These are phyloP conservation scores for Pristis pectinata DNA, from an alignment of 2,797 vertebrate genomes.

Conservation along the genomic window DNA sequence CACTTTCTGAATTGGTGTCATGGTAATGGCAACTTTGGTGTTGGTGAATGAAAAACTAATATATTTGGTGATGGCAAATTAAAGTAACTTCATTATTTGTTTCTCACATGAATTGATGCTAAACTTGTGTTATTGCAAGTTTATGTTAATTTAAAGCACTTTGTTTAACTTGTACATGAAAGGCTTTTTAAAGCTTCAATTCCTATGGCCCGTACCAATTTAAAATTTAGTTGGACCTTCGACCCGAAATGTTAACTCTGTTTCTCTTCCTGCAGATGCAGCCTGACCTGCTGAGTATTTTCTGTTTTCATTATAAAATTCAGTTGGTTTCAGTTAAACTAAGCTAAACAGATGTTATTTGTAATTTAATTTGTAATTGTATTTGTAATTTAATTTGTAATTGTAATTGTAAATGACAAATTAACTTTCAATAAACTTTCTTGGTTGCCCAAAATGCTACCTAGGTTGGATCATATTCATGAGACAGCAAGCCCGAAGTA, in stretches of 20 bases:
- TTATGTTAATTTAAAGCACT: constrained; percentile 12
- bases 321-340: not conserved
- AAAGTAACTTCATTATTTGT: constrained; percentile 38
- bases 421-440: no score
- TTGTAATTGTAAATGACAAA: no score
- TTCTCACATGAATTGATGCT: constrained; percentile 34
- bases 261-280: no score
- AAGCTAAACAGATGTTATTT: not conserved
- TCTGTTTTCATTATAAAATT: not conserved
- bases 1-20: constrained; percentile 9
- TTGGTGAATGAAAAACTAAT: constrained; percentile 39
- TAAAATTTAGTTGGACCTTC: not conserved
- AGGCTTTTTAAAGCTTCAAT: not conserved
- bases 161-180: constrained; percentile 6
- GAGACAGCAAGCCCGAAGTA: not conserved
- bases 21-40: constrained; percentile 40
- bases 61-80: constrained; percentile 34
- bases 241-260: no score
- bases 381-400: no score
- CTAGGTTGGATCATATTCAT: not conserved
- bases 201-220: not conserved
- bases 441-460: not conserved
- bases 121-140: constrained; percentile 17
- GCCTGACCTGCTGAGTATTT: no score
- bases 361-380: no score